Conservation (phyloP, 2,888 invertebrate genomes). For the Hydrotaea cyrtoneurina region DNA sequence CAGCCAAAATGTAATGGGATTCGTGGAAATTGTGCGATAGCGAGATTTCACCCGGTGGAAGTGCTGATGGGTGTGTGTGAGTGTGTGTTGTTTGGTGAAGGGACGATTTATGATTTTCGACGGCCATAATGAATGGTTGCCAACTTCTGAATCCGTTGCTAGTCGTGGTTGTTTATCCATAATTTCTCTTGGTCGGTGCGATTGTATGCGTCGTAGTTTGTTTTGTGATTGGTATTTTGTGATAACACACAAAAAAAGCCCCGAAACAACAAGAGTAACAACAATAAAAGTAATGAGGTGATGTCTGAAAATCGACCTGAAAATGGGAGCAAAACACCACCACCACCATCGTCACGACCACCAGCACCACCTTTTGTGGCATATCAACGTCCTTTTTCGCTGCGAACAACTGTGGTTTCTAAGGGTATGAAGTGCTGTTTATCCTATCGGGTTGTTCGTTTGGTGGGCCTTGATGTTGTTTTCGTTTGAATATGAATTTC, state of each 20-base stretch:
- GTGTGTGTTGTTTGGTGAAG: background rate
- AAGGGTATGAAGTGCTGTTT: background rate
- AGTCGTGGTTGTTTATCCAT: conserved; percentile 34
- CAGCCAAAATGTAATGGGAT: conserved; percentile 51
- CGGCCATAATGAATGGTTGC: conserved; percentile 77
- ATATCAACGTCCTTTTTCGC: background rate
- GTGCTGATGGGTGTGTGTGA: conserved; percentile 24
- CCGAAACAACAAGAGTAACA: conserved; percentile 31
- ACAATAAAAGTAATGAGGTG: conserved; percentile 54
- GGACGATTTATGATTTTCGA: conserved; percentile 45
- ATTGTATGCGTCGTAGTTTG: conserved; percentile 65
- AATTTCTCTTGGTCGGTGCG: conserved; percentile 10
- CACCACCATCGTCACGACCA: conserved; percentile 2
- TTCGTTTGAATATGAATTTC: conserved; percentile 25
- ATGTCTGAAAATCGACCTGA: conserved; percentile 29
- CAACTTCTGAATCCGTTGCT: conserved; percentile 38
- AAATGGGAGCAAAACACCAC: conserved; percentile 20
- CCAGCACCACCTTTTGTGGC: conserved; percentile 8
- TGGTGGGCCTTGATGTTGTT: conserved; percentile 9
- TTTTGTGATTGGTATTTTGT: conserved; percentile 78
- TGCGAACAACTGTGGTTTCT: background rate
- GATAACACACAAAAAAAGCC: conserved; percentile 65
- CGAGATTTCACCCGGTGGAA: conserved; percentile 18
- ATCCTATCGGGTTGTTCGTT: background rate
- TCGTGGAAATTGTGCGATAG: conserved; percentile 60